Evolutionary conservation across 2,888 invertebrate genomes (phyloP).

Genomic region (Mythimna lalbum): DNA sequence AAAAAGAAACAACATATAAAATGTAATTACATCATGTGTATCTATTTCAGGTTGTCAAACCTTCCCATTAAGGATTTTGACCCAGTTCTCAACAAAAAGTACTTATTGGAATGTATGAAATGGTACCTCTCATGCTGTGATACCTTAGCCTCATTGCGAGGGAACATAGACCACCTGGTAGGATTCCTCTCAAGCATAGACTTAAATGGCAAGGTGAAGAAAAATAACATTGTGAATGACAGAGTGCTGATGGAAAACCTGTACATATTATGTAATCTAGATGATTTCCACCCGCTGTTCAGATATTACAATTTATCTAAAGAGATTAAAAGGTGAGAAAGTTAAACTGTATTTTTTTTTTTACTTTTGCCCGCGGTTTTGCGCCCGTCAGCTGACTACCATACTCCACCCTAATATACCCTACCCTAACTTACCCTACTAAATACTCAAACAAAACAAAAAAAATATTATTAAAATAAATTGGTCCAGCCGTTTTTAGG

Average conservation of each 20-base stretch:
- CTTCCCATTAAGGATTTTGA: constrained; percentile 91
- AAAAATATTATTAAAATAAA: too few species aligned
- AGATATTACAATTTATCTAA: constrained; percentile 87
- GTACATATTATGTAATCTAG: constrained; percentile 93
- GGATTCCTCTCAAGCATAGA: constrained; percentile 52
- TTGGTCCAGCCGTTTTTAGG: too few species aligned
- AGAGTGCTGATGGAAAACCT: constrained; percentile 92
- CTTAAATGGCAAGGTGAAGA: constrained; percentile 60
- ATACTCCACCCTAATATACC: too few species aligned
- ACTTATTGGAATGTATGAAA: constrained; percentile 93
- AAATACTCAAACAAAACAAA: too few species aligned
- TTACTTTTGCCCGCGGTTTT: too few species aligned
- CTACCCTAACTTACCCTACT: too few species aligned
- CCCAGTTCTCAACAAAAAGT: constrained; percentile 92
- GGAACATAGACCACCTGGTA: constrained; percentile 59
- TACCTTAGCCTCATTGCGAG: constrained; percentile 70
- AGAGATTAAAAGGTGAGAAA: constrained; percentile 84
- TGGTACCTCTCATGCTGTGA: constrained; percentile 91
- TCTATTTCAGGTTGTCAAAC: constrained; percentile 90
- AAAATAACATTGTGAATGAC: constrained; percentile 70
- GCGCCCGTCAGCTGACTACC: too few species aligned
- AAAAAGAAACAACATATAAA: too few species aligned
- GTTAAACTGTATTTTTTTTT: too few species aligned
- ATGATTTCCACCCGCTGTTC: constrained; percentile 89
- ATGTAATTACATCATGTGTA: background rate